These are phyloP conservation scores for Pelosia muscerda DNA, from an alignment of 2,888 invertebrate species.

Conservation along the genomic window DNA sequence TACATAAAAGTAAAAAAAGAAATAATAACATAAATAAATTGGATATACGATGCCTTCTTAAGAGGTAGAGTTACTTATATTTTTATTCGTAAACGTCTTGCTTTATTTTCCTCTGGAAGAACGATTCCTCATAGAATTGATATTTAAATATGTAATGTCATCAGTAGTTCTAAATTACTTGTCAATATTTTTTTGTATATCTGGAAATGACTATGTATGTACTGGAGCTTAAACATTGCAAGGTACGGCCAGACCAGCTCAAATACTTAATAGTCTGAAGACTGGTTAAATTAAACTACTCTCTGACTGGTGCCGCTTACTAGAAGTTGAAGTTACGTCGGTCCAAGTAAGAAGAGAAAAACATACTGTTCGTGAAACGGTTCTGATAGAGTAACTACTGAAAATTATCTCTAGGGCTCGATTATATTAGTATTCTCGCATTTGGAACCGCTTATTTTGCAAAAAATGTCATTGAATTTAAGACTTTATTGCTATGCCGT, in stretches of 20 bases:
- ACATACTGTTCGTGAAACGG: background rate
- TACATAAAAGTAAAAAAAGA: background rate
- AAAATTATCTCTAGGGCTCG: too few relatives aligned
- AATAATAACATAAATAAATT: background rate
- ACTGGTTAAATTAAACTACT: constrained; percentile 62
- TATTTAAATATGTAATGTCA: too few relatives aligned
- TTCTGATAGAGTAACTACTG: too few relatives aligned
- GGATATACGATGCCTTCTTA: background rate
- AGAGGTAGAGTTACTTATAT: background rate
- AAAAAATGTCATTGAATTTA: too few relatives aligned
- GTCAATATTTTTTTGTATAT: too few relatives aligned
- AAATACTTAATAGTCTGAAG: constrained; percentile 49
- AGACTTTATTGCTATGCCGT: too few relatives aligned
- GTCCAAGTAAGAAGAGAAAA: constrained; percentile 32
- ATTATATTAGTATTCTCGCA: too few relatives aligned
- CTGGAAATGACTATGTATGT: too few relatives aligned
- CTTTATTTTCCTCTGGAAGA: too few relatives aligned
- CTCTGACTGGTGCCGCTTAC: constrained; percentile 48
- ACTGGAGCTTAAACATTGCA: background rate
- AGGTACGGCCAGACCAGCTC: background rate
- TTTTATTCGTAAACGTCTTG: background rate
- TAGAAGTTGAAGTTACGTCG: constrained; percentile 36
- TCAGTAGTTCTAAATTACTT: background rate
- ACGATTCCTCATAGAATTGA: too few relatives aligned
- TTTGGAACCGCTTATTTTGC: too few relatives aligned